Evolutionary conservation across 2,113 vertebrate genomes (phyloP).

Genomic region (Plecturocebus donacophilus): DNA sequence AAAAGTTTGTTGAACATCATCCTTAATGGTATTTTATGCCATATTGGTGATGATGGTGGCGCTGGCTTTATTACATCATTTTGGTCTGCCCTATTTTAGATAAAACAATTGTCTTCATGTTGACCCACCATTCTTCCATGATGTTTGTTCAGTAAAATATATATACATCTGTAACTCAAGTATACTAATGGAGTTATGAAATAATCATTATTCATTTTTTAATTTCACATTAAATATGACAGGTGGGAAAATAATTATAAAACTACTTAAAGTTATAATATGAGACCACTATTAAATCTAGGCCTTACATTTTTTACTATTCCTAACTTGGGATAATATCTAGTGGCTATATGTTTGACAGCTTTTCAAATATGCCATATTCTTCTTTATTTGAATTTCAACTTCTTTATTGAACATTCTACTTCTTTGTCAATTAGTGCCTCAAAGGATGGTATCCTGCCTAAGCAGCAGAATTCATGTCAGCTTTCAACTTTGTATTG

Average conservation of each 20-base stretch:
- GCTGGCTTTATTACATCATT: neutral
- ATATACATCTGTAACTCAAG: neutral
- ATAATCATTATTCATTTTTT: slow-evolving; percentile 4
- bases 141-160: neutral
- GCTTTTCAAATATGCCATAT: slow-evolving; percentile 1
- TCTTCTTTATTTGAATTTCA: slow-evolving; percentile 47
- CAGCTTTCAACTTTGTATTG: slow-evolving; percentile 34
- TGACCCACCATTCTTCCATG: neutral
- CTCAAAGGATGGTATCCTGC: neutral
- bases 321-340: slow-evolving; percentile 47
- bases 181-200: slow-evolving; percentile 16
- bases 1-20: neutral
- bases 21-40: neutral
- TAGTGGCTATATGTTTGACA: slow-evolving; percentile 2
- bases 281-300: neutral
- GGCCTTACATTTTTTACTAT: slow-evolving; percentile 33
- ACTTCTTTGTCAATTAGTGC: neutral
- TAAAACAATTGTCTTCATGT: neutral
- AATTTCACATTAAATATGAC: slow-evolving; percentile 40
- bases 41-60: neutral
- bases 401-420: slow-evolving; percentile 45
- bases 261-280: neutral
- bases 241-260: neutral
- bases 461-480: slow-evolving; percentile 20
- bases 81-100: neutral